Evolutionary conservation across 2,113 vertebrate species (phyloP), one percentile per base, ranked within the genome.

Genomic region (Parus major): DNA sequence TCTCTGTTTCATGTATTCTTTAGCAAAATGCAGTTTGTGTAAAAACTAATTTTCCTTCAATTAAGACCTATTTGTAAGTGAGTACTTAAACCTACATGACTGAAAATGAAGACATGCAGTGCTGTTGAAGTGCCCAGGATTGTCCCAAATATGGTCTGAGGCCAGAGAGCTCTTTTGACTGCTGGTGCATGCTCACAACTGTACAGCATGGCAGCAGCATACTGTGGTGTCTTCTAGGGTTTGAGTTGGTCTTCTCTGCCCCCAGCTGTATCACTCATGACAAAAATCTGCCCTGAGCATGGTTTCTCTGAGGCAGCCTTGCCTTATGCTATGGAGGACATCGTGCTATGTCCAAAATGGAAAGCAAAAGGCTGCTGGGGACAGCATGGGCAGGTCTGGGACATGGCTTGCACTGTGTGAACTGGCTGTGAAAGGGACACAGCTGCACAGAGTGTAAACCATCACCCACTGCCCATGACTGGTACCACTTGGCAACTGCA

Each of bases 161-260:
- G 46, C 31, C 65, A 50, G 47, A 75, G 44, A 53, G 27, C 17
- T 60, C 23, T 56, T 89, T 33, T 60, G 29, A 3, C 16, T 3
- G 0, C 52, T 44, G 39, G 3, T 68, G n/a, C 10, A 8, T 0
- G 0, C 59, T 81, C 22, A 78, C 15, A 71, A 4, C 25, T 36
- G 29, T 25, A 4, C 16, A 50, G 47, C 49, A 31, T 25, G 35
- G 36, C 14, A 12, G 23, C 59, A 47, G 59, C 59, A 66, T 31
- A 4, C 16, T 24, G 15, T 31, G 61, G 15, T 64, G 44, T 19
- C 27, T 80, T 73, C 46, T 64, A 91, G 18, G 14, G 15, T 61
- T 31, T 76, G 69, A 18, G 21, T 20, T 24, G 69, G 10, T 66
- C 41, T 55, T 39, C 59, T 71, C 23, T 77, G 42, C 16, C 47